Base-by-base conservation (phyloP, 2,113 vertebrate species). In the Istiophorus platypterus region DNA sequence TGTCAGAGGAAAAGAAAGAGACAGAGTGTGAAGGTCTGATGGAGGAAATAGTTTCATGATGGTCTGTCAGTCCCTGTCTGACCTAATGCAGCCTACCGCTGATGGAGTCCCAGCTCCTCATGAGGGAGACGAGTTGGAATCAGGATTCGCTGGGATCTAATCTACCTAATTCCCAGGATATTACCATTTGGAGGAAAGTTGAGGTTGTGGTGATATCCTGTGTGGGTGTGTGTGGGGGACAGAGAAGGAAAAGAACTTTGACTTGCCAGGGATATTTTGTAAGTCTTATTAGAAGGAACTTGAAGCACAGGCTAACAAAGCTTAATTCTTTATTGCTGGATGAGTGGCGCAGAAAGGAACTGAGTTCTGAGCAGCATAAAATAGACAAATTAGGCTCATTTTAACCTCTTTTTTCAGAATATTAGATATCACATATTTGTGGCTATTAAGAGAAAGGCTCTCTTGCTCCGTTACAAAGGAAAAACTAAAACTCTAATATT, bases 11-110 rank as follows among this genome's bases (percentile, higher is more conserved):
- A 49, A 39, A 39, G 68, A 86, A 29, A 61, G n/a, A 70, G 69
- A 49, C 37, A 45, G 51, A 45, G 45, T 3, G 81, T 26, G 54
- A 27, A 26, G 42, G 27, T 39, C 67, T 41, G 59, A 62, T 52
- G 27, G 52, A 68, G 26, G 58, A 77, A 81, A 85, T 67, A 39
- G 65, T 65, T 85, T 77, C 64, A 66, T 51, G 65, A 85, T 78
- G 57, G 68, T 83, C 57, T 75, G 51, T 52, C 63, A 69, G 67
- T 45, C 42, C 22, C 41, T 69, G 18, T 75, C 70, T 75, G 72
- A 85, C 58, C 76, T 76, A 10, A 58, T 42, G 12, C 5, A 41
- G 41, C 49, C 42, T 39, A 24, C 7, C 17, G 7, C 18, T 39
- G 68, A 67, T 67, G 69, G 59, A 71, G 66, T 20, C 65, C 42